phyloP scores from a whole-genome alignment of 2,888 invertebrate species.

The Andrena trimmerana region DNA sequence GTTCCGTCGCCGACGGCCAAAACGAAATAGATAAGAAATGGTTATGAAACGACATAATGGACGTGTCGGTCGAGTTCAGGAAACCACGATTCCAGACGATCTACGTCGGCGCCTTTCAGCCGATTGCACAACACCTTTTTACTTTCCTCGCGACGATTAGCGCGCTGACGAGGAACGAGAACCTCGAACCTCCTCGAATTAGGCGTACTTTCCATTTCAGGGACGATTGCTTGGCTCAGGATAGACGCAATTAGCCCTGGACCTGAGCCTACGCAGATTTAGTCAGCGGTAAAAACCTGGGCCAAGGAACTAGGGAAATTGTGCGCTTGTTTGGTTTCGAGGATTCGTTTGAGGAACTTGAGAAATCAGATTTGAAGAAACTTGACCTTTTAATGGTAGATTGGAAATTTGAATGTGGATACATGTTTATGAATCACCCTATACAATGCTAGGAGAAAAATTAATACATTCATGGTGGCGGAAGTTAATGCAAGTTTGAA shows the following conservation, averaged over 20 bases:
- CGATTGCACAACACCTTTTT: slow-evolving; percentile 47
- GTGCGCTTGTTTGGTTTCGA: no score
- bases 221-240: not conserved
- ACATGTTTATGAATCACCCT: no score
- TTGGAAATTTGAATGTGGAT: no score
- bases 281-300: not conserved
- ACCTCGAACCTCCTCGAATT: slow-evolving; percentile 40
- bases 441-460: not conserved
- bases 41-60: slow-evolving; percentile 23
- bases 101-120: slow-evolving; percentile 13
- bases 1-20: not conserved
- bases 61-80: slow-evolving; percentile 7
- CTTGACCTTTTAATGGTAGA: no score
- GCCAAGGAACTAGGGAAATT: no score
- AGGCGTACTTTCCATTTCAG: slow-evolving; percentile 60
- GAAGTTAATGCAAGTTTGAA: not conserved
- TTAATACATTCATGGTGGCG: not conserved
- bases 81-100: slow-evolving; percentile 11
- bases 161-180: slow-evolving; percentile 31
- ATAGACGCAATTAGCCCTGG: not conserved
- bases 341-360: no score
- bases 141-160: slow-evolving; percentile 52
- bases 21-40: not conserved
- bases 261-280: not conserved
- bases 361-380: no score